A percentile compares a stretch with the other conserved stretches of the same genome.
phyloP scores from a whole-genome alignment of 2,888 invertebrate species.

The Achlya flavicornis region DNA sequence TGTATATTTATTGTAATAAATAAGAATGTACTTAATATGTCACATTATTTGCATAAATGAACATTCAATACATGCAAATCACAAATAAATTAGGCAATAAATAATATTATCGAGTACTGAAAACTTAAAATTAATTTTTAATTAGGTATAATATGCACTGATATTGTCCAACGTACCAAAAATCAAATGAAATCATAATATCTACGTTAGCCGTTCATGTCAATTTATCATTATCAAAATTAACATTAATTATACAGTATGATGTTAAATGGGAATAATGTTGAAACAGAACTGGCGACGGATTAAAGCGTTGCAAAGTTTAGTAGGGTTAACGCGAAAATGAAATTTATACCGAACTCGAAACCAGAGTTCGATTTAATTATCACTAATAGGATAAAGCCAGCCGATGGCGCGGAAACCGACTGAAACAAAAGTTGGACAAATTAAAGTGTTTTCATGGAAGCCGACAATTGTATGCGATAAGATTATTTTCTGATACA shows the following conservation, averaged over 20 bases:
- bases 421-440: conserved; percentile 48
- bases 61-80: no score
- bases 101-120: conserved; percentile 25
- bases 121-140: conserved; percentile 21
- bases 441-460: conserved; percentile 51
- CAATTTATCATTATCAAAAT: conserved; percentile 7
- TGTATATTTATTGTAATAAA: no score
- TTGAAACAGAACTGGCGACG: conserved; percentile 36
- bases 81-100: no score
- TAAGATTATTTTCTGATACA: conserved; percentile 32
- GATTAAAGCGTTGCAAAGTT: conserved; percentile 42
- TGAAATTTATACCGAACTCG: conserved; percentile 58
- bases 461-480: conserved; percentile 40
- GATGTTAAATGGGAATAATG: conserved; percentile 37
- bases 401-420: conserved; percentile 63
- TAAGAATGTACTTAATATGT: no score
- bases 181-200: conserved; percentile 15
- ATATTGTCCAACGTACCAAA: conserved; percentile 20
- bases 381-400: conserved; percentile 71
- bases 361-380: conserved; percentile 65
- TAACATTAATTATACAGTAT: conserved; percentile 10
- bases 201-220: background rate
- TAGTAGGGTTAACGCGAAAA: conserved; percentile 46
- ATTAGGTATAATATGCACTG: background rate
- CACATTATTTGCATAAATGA: no score